These are phyloP conservation scores for Enteromius afrohamiltoni DNA, from an alignment of 2,797 vertebrate species.

Conservation along the genomic window DNA sequence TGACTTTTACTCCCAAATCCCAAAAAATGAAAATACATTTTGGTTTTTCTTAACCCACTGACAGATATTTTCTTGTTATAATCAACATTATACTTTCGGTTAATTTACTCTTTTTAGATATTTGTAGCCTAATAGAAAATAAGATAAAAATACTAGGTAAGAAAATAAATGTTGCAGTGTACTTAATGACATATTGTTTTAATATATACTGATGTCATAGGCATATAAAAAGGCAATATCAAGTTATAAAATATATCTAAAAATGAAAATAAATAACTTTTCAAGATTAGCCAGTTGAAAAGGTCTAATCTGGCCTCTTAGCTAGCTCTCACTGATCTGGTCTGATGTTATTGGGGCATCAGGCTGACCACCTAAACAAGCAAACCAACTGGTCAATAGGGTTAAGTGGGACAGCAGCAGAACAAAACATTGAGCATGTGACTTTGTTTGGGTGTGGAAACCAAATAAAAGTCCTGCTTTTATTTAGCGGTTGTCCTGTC, in stretches of 20 bases:
- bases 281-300: neutral
- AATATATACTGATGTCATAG: neutral
- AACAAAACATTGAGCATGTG: constrained; percentile 59
- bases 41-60: neutral
- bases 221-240: neutral
- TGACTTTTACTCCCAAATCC: too few species aligned
- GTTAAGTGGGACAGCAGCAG: neutral
- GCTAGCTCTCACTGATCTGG: neutral
- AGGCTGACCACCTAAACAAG: neutral
- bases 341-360: neutral
- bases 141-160: neutral
- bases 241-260: neutral
- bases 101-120: neutral
- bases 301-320: neutral
- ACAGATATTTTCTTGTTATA: neutral
- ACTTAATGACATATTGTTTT: neutral
- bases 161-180: neutral
- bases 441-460: constrained; percentile 67
- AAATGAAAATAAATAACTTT: neutral
- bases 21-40: too few species aligned
- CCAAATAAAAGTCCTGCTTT: constrained; percentile 19
- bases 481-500: constrained; percentile 25
- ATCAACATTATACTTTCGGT: neutral
- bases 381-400: neutral
- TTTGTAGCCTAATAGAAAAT: neutral